phyloP scores from a whole-genome alignment of 2,888 invertebrate species.

The Adineta ricciae region DNA sequence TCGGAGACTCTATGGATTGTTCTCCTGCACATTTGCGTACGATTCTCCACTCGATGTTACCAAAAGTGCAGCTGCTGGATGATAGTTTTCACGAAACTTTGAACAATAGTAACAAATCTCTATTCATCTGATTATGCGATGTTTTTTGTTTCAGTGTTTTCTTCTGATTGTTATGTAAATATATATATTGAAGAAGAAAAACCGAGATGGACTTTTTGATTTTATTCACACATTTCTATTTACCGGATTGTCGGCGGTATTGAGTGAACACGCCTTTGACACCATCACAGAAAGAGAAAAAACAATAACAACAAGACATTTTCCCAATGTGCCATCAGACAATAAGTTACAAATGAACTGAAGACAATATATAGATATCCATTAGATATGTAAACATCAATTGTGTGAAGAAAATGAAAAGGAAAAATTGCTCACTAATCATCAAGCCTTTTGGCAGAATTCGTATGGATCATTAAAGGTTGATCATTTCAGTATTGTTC shows the following conservation, averaged over 20 bases:
- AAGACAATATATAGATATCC: not conserved
- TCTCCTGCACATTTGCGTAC: not conserved
- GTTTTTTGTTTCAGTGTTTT: not conserved
- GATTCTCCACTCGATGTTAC: not conserved
- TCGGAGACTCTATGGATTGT: not conserved
- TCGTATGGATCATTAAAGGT: not conserved
- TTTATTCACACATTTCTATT: slow-evolving; percentile 13
- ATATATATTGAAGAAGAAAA: not conserved
- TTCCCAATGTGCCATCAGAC: not conserved
- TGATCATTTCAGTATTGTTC: not conserved
- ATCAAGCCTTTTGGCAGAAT: not conserved
- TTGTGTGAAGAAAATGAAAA: not conserved
- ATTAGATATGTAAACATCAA: not conserved
- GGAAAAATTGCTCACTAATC: not conserved
- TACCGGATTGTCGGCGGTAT: not conserved
- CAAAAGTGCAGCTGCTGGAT: not conserved
- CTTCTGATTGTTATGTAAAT: slow-evolving; percentile 5
- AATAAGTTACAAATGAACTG: slow-evolving; percentile 1
- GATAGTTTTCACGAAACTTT: not conserved
- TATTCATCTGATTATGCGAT: not conserved
- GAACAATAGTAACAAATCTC: not conserved
- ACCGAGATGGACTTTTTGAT: not conserved
- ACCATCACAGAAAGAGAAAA: not conserved
- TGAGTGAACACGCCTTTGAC: not conserved
- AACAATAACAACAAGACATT: not conserved